Conservation (phyloP, 2,113 vertebrate genomes). For the Salvator merianae region DNA sequence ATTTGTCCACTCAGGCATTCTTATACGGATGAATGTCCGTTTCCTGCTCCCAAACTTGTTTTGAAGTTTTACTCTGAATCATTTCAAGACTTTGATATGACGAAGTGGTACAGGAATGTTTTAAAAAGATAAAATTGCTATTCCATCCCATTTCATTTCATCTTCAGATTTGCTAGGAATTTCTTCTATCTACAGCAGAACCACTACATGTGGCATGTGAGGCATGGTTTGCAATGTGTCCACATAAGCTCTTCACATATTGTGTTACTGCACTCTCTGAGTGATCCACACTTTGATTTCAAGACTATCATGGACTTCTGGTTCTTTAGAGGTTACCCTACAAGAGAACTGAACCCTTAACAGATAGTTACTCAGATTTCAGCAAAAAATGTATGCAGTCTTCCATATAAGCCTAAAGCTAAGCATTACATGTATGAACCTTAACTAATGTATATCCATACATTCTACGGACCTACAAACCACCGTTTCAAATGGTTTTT, state of each 20-base stretch:
- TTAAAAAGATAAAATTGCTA: too few relatives aligned
- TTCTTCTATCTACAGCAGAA: too few relatives aligned
- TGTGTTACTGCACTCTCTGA: background rate
- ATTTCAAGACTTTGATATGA: too few relatives aligned
- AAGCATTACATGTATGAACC: background rate
- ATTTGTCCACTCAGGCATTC: too few relatives aligned
- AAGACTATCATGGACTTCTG: background rate
- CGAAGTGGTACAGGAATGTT: too few relatives aligned
- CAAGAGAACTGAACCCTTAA: background rate
- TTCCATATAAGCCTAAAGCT: constrained; percentile 20
- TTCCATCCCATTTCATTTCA: too few relatives aligned
- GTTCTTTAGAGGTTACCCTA: background rate
- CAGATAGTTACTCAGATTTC: background rate
- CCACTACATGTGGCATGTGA: too few relatives aligned
- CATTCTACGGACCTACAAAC: background rate
- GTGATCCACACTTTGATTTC: background rate
- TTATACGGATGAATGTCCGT: too few relatives aligned
- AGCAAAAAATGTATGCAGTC: background rate
- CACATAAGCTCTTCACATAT: background rate
- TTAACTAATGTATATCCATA: background rate
- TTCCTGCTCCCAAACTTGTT: too few relatives aligned
- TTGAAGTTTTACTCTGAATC: too few relatives aligned
- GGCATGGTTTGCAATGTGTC: background rate
- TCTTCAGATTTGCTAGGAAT: too few relatives aligned
- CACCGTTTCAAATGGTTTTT: too few relatives aligned